Conservation (phyloP, 2,797 vertebrate genomes). For the Gallinago stenura region DNA sequence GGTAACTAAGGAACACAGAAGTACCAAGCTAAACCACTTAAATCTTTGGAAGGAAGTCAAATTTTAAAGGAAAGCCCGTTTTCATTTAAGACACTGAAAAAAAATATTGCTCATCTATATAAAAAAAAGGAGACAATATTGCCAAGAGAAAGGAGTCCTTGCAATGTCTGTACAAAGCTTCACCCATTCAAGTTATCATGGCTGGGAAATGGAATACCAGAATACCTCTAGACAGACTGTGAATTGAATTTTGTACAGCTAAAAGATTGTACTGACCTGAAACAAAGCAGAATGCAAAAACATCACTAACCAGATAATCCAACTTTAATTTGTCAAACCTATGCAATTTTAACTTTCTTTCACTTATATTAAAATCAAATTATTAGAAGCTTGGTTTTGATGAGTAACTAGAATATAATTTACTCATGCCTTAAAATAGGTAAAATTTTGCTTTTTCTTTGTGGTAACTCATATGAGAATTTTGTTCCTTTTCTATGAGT, state of each 20-base stretch:
- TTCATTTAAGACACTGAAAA: background rate
- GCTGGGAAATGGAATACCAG: background rate
- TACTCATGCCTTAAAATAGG: background rate
- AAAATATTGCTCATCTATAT: background rate
- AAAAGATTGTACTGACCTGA: background rate
- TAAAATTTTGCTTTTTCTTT: background rate
- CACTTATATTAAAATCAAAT: background rate
- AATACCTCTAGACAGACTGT: background rate
- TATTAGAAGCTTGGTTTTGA: background rate
- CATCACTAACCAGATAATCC: rapidly evolving
- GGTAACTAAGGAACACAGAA: background rate
- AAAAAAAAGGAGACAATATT: background rate
- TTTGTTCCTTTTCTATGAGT: background rate
- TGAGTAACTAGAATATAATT: background rate
- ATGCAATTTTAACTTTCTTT: background rate
- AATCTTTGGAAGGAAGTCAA: background rate
- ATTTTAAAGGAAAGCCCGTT: background rate
- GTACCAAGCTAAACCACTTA: background rate
- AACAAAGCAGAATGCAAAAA: background rate
- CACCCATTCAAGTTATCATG: background rate
- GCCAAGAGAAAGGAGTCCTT: background rate
- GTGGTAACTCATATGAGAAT: background rate
- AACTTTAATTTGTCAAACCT: background rate
- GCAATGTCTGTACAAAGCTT: background rate
- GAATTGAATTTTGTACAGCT: background rate